A percentile compares a stretch with the other conserved stretches of the same genome.
These are phyloP conservation scores for Parauchenoglanis punctatus DNA, from an alignment of 2,797 vertebrate genomes.

Conservation along the genomic window DNA sequence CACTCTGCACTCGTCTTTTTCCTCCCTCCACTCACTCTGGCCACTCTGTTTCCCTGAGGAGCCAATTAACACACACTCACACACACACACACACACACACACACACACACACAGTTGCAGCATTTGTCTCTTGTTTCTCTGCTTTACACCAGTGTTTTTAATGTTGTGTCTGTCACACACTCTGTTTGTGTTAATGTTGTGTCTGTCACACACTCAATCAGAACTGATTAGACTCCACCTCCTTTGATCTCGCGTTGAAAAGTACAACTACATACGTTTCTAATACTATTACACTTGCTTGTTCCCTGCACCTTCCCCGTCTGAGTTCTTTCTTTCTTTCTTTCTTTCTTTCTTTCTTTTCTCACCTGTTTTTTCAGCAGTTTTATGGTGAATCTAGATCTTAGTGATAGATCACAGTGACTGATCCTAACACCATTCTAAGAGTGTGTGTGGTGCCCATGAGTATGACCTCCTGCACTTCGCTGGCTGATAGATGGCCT, in stretches of 20 bases:
- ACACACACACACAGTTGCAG: slow-evolving; percentile 33
- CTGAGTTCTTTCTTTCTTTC: no score
- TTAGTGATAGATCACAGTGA: not conserved
- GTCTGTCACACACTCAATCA: no score
- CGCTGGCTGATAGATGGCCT: not conserved
- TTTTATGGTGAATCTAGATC: not conserved
- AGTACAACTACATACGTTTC: no score
- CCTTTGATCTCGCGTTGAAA: not conserved
- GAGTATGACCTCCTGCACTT: not conserved
- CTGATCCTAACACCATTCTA: not conserved
- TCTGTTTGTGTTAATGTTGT: not conserved
- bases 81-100: slow-evolving; percentile 48
- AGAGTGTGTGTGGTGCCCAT: not conserved
- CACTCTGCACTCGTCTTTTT: not conserved
- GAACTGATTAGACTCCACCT: not conserved
- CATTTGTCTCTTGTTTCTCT: slow-evolving; percentile 37
- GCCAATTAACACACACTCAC: slow-evolving; percentile 54
- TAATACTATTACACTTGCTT: no score
- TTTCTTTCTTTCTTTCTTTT: not conserved
- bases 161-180: not conserved
- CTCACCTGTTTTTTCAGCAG: not conserved
- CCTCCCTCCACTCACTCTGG: slow-evolving; percentile 41
- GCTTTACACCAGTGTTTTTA: not conserved
- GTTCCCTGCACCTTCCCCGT: no score
- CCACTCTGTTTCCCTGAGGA: slow-evolving; percentile 56